phyloP scores from a whole-genome alignment of 2,797 vertebrate genomes.

The Notolepis coatsorum region DNA sequence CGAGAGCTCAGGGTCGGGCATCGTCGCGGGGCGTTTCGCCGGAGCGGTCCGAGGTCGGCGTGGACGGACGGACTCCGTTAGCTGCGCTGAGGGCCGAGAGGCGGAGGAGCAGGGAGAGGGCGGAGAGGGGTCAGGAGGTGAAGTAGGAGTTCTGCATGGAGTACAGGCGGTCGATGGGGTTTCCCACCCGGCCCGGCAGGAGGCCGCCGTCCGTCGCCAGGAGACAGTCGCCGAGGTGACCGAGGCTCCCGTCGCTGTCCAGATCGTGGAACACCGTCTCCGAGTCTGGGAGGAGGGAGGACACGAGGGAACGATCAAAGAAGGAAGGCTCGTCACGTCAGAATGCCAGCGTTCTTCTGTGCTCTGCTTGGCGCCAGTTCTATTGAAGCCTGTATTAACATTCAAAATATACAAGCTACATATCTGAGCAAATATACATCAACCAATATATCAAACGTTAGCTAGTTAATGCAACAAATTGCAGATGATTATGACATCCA shows the following conservation, averaged over 20 bases:
- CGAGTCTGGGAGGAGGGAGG: slow-evolving; percentile 75
- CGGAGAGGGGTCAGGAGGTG: slow-evolving; percentile 92
- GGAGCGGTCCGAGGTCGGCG: slow-evolving; percentile 60
- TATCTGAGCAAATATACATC: too few species aligned
- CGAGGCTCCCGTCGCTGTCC: slow-evolving; percentile 88
- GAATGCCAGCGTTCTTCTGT: neutral
- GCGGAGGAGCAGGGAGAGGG: slow-evolving; percentile 59
- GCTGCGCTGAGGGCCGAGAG: slow-evolving; percentile 73
- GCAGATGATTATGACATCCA: too few species aligned
- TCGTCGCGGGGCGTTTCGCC: slow-evolving; percentile 46
- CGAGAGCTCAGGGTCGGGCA: slow-evolving; percentile 58
- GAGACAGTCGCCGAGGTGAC: slow-evolving; percentile 90
- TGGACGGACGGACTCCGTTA: slow-evolving; percentile 70
- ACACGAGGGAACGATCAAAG: slow-evolving; percentile 30
- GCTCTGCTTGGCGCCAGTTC: too few species aligned
- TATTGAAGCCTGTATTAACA: too few species aligned
- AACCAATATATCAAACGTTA: too few species aligned
- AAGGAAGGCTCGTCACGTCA: neutral
- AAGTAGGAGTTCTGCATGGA: slow-evolving; percentile 97
- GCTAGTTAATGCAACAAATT: too few species aligned
- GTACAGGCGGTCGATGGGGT: slow-evolving; percentile 93
- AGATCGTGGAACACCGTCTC: slow-evolving; percentile 92
- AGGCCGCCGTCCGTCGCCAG: slow-evolving; percentile 84
- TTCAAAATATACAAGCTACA: too few species aligned
- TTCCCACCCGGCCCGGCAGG: slow-evolving; percentile 86